Base-by-base conservation (phyloP, 92 coral and sea anemone species). In the Epizoanthus stellaris region DNA sequence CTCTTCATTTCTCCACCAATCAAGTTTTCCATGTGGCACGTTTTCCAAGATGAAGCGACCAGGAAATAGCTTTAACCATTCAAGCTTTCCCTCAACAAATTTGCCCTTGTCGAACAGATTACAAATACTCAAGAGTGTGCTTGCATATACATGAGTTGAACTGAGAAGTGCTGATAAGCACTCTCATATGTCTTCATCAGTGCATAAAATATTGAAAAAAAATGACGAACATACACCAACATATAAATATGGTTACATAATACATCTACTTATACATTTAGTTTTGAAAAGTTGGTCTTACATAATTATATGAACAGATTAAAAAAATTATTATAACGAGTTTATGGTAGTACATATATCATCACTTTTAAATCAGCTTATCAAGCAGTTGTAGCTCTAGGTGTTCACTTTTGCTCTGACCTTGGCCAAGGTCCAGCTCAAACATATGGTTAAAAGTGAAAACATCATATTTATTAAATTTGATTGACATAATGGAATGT, bases 1-100 rank as follows among this genome's bases (percentile, higher is more conserved):
- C n/a, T 80, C 73, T 42, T 80, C 64, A 76, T 76, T 85, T 49
- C 86, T 86, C 86, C 82, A 87, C 21, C 80, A 60, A 87, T 87
- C 82, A 20, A 80, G 25, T 80, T 25, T 72, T 7, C n/a, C 3
- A 30, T 39, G 34, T 57, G 16, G 80, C 57, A 57, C 59, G 34
- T 42, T 42, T 3, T 42, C 6, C 6, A 42, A 42, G 47, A 42
- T 42, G 45, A 77, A 86, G 6, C 71, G 85, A 16, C 89, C 72
- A 65, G 85, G 53, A 79, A 79, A 84, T 38, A 57, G 59, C 54
- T 68, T 43, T 15, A 69, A 61, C 79, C 85, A 67, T 39, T 25
- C 56, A 56, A 68, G 54, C 40, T 67, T 62, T 70, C 76, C 76
- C 49, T 68, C 85, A 40, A 61, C 85, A 67, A 65, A 79, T 66